Evolutionary conservation across 2,888 invertebrate species (phyloP).

Genomic region (Dryobotodes eremita): DNA sequence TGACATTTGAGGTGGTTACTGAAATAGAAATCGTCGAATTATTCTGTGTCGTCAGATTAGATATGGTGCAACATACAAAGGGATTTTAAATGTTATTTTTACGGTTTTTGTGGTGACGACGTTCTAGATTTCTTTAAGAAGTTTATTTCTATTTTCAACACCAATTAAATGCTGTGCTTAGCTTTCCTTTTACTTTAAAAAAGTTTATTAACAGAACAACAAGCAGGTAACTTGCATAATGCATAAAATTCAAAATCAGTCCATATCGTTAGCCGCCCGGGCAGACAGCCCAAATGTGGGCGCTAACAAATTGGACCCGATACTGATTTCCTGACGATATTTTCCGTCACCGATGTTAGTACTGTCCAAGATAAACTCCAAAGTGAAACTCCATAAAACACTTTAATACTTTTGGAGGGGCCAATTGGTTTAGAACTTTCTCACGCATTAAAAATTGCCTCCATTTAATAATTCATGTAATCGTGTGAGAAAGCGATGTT

Average conservation of each 20-base stretch:
- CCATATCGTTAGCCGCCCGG: neutral
- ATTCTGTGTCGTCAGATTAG: constrained; percentile 63
- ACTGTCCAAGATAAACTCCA: neutral
- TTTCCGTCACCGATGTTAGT: neutral
- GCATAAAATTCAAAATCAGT: neutral
- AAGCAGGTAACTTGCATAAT: neutral
- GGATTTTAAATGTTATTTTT: constrained; percentile 14
- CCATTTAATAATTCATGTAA: constrained; percentile 26
- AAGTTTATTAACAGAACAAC: neutral
- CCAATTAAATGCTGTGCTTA: neutral
- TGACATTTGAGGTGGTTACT: constrained; percentile 67
- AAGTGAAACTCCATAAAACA: constrained; percentile 10
- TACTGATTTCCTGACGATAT: neutral
- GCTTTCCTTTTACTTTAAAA: neutral
- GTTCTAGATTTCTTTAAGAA: constrained; percentile 24
- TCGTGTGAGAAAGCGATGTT: constrained; percentile 1
- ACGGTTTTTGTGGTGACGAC: constrained; percentile 16
- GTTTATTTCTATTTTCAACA: constrained; percentile 8
- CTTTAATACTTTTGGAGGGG: neutral
- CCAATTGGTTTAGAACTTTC: constrained; percentile 24
- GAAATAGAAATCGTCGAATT: constrained; percentile 67
- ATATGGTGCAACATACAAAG: constrained; percentile 57
- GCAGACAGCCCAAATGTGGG: too few relatives aligned
- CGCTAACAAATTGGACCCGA: neutral
- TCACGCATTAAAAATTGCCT: constrained; percentile 4